A percentile compares a stretch with the other conserved stretches of the same genome.
Conservation (phyloP, 2,888 invertebrate species). For the Calliphora vomitoria region DNA sequence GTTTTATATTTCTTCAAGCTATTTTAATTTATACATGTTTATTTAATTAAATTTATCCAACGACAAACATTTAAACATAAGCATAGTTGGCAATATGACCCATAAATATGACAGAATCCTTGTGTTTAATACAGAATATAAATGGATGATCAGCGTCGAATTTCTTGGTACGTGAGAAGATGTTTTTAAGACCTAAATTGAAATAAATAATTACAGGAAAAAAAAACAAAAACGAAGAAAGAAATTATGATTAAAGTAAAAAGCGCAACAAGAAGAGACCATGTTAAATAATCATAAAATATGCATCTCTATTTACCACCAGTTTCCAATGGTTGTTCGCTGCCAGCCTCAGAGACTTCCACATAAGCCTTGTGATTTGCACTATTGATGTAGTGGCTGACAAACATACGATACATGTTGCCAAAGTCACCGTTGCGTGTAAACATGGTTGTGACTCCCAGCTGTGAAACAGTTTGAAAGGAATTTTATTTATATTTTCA, state of each 20-base stretch:
- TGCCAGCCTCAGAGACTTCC: constrained; percentile 79
- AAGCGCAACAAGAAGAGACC: constrained; percentile 2
- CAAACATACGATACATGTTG: constrained; percentile 82
- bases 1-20: background rate
- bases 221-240: constrained; percentile 1
- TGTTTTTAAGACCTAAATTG: constrained; percentile 78
- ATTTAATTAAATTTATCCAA: background rate
- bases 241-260: constrained; percentile 20
- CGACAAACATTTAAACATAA: constrained; percentile 68
- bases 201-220: constrained; percentile 24
- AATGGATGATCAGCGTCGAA: constrained; percentile 82
- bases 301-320: constrained; percentile 77
- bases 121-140: constrained; percentile 79
- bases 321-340: constrained; percentile 79
- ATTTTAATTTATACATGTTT: background rate
- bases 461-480: constrained; percentile 73
- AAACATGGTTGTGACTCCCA: constrained; percentile 81
- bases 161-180: constrained; percentile 81
- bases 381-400: constrained; percentile 81
- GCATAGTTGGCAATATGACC: constrained; percentile 81
- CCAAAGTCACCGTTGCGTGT: constrained; percentile 81
- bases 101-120: constrained; percentile 81
- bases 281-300: constrained; percentile 58
- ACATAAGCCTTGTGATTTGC: constrained; percentile 81
- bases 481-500: constrained; percentile 36